phyloP scores from a whole-genome alignment of 2,113 vertebrate genomes.

The Notarius quadriscutis region DNA sequence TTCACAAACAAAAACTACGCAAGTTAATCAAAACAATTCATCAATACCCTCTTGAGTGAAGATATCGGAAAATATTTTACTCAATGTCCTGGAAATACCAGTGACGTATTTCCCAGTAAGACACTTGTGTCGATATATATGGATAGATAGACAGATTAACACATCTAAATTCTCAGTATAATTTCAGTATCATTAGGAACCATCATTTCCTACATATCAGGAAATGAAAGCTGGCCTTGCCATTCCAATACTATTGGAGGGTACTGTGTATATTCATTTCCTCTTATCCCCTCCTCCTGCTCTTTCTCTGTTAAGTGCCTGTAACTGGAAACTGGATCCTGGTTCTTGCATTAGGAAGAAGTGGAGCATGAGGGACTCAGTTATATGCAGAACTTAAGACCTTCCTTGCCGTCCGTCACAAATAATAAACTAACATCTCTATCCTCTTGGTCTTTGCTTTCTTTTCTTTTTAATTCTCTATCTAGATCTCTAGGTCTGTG shows the following conservation, averaged over 20 bases:
- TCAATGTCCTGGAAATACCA: no score
- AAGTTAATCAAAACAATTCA: no score
- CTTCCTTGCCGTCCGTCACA: constrained; percentile 5
- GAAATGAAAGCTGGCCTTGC: neutral
- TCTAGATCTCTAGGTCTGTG: neutral
- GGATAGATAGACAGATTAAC: neutral
- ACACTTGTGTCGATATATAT: no score
- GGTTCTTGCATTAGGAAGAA: neutral
- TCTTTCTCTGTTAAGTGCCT: neutral
- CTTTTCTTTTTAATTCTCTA: neutral
- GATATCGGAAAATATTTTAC: no score
- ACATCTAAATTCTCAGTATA: neutral
- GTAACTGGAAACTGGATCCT: neutral
- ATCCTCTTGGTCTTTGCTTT: neutral
- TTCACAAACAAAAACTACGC: no score
- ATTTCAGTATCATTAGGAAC: neutral
- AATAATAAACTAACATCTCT: constrained; percentile 4
- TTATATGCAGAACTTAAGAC: neutral
- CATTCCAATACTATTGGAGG: neutral
- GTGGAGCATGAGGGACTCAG: neutral
- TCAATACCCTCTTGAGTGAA: no score
- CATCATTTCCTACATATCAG: neutral
- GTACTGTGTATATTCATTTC: neutral
- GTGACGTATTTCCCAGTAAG: no score
- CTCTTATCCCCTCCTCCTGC: neutral